Conservation (phyloP, 1,140 invertebrate species). For the Leptinotarsa defecta region DNA sequence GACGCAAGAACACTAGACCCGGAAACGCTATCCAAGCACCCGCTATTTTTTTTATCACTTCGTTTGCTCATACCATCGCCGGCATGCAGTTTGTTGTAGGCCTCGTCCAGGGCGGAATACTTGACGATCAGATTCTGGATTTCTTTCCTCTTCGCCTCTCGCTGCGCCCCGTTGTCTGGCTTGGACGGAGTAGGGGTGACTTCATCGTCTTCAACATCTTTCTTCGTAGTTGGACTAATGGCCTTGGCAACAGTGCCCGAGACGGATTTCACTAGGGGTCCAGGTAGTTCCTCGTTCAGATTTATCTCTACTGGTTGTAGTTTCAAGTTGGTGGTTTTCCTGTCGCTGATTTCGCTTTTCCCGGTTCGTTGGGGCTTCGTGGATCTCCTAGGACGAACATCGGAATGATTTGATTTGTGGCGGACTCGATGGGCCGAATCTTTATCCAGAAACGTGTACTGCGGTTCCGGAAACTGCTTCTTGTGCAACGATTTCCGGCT, state of each 20-base stretch:
- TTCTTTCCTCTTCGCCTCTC: slow-evolving; percentile 77
- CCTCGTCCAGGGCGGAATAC: slow-evolving; percentile 73
- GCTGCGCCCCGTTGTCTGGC: slow-evolving; percentile 64
- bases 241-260: slow-evolving; percentile 9
- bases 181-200: slow-evolving; percentile 61
- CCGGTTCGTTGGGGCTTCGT: slow-evolving; percentile 58
- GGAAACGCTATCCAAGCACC: slow-evolving; percentile 13
- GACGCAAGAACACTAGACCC: slow-evolving; percentile 38
- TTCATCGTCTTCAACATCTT: slow-evolving; percentile 57
- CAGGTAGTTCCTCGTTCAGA: slow-evolving; percentile 30
- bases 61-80: not conserved
- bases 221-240: slow-evolving; percentile 5
- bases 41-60: slow-evolving; percentile 32
- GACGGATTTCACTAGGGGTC: not conserved
- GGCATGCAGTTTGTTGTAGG: slow-evolving; percentile 59
- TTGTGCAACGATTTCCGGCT: slow-evolving; percentile 34
- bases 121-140: slow-evolving; percentile 79
- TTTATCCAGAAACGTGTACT: slow-evolving; percentile 49
- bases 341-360: slow-evolving; percentile 57
- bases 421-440: slow-evolving; percentile 48
- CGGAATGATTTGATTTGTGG: slow-evolving; percentile 53
- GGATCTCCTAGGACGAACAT: slow-evolving; percentile 54
- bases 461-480: slow-evolving; percentile 47
- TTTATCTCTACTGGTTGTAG: slow-evolving; percentile 60
- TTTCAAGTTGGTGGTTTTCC: slow-evolving; percentile 52